These are phyloP conservation scores for Epizoanthus ramosus DNA, from an alignment of 92 coral and sea anemone species.

Conservation along the genomic window DNA sequence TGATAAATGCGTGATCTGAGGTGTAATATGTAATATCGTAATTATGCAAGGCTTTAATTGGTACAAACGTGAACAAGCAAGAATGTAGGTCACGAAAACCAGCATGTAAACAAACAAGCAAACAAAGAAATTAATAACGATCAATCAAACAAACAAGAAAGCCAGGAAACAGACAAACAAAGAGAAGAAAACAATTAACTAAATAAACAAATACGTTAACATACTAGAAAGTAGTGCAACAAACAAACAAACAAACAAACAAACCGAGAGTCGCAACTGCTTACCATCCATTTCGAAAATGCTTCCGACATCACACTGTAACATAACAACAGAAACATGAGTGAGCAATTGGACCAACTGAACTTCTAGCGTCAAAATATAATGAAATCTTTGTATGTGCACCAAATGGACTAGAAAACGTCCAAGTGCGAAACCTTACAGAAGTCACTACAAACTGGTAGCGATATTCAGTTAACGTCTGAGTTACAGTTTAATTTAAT, in stretches of 20 bases:
- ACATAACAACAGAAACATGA: not conserved
- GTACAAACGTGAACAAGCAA: not conserved
- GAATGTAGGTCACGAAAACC: not conserved
- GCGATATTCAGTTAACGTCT: too few species aligned
- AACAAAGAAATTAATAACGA: not conserved
- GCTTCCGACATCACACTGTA: slow-evolving; percentile 38
- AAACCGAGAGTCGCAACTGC: not conserved
- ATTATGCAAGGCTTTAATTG: not conserved
- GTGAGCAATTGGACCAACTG: not conserved
- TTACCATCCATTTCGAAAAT: slow-evolving; percentile 43
- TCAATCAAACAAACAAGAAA: not conserved
- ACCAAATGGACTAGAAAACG: too few species aligned
- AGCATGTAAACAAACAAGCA: not conserved
- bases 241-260: not conserved
- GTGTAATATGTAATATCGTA: not conserved
- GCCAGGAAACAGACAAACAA: not conserved
- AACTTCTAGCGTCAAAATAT: too few species aligned
- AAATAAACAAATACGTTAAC: not conserved
- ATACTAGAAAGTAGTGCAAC: not conserved
- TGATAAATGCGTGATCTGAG: slow-evolving; percentile 80
- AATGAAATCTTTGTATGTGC: too few species aligned
- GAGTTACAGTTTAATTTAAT: too few species aligned
- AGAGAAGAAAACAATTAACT: not conserved
- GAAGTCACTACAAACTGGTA: too few species aligned
- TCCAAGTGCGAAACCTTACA: too few species aligned